phyloP scores from a whole-genome alignment of 37 sponge, comb jelly and placozoan species.

The Halichondria panicea region DNA sequence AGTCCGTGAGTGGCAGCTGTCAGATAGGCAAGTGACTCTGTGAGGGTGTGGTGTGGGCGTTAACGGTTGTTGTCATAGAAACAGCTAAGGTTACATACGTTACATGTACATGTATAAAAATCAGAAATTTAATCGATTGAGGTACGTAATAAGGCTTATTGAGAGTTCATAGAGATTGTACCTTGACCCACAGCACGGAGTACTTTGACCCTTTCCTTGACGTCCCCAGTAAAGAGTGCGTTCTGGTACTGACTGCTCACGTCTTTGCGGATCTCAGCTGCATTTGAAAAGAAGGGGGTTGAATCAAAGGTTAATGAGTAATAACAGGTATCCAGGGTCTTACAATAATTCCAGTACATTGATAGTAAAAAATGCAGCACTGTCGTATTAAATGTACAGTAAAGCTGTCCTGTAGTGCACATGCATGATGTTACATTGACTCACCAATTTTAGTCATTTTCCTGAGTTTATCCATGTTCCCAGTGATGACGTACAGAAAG shows the following conservation, averaged over 20 bases:
- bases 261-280: slow-evolving; percentile 94
- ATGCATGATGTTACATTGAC: not conserved
- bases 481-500: slow-evolving; percentile 97
- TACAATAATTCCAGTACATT: too few species aligned
- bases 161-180: slow-evolving; percentile 4
- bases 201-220: slow-evolving; percentile 81
- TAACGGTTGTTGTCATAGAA: not conserved
- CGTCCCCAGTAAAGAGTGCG: slow-evolving; percentile 87
- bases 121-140: too few species aligned
- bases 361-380: too few species aligned
- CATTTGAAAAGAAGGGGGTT: not conserved
- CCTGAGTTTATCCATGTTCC: slow-evolving; percentile 90
- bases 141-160: not conserved
- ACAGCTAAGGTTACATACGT: not conserved
- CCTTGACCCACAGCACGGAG: slow-evolving; percentile 85
- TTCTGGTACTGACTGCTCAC: slow-evolving; percentile 94
- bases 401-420: too few species aligned
- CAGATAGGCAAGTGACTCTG: slow-evolving; percentile 93
- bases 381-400: too few species aligned
- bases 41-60: not conserved
- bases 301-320: too few species aligned
- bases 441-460: slow-evolving; percentile 98
- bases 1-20: slow-evolving; percentile 94
- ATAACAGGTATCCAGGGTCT: too few species aligned
- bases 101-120: not conserved